phyloP scores from a whole-genome alignment of 2,113 vertebrate species.

The Tupaia tana region DNA sequence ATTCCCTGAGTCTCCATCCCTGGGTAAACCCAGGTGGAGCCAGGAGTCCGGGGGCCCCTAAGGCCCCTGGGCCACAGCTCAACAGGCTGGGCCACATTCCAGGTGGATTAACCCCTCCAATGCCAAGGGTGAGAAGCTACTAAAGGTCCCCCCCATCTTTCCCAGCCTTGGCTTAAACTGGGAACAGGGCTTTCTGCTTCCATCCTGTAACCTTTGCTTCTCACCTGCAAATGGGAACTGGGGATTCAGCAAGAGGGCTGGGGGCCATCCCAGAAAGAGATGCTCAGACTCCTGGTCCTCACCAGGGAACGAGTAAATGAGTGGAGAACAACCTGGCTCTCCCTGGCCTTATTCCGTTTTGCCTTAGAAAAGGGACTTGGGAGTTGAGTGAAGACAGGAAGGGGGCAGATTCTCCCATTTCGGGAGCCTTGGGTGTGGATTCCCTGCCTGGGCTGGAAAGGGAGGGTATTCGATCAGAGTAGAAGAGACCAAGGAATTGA shows the following conservation, averaged over 20 bases:
- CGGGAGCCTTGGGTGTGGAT: background rate
- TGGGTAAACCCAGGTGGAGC: slow-evolving; percentile 64
- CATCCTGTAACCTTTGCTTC: background rate
- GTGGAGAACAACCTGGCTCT: background rate
- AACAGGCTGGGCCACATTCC: slow-evolving; percentile 83
- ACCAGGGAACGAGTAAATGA: background rate
- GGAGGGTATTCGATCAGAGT: background rate
- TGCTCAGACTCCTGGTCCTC: slow-evolving; percentile 42
- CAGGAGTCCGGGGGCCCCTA: slow-evolving; percentile 76
- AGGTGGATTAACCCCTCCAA: slow-evolving; percentile 80
- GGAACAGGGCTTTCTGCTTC: background rate
- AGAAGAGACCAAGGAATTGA: slow-evolving; percentile 21
- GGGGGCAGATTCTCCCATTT: background rate
- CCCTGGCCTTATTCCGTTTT: slow-evolving; percentile 15
- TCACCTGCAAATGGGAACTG: background rate
- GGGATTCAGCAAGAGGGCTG: background rate
- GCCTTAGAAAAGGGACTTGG: slow-evolving; percentile 27
- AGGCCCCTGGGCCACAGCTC: slow-evolving; percentile 80
- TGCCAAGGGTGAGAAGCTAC: slow-evolving; percentile 67
- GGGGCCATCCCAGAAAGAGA: background rate
- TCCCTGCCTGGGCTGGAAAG: slow-evolving; percentile 22
- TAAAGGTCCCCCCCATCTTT: background rate
- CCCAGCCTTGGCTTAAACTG: slow-evolving; percentile 14
- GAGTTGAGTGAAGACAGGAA: slow-evolving; percentile 18
- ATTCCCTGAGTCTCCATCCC: slow-evolving; percentile 62